Conservation (phyloP, 2,797 vertebrate genomes). For the Gila robusta region DNA sequence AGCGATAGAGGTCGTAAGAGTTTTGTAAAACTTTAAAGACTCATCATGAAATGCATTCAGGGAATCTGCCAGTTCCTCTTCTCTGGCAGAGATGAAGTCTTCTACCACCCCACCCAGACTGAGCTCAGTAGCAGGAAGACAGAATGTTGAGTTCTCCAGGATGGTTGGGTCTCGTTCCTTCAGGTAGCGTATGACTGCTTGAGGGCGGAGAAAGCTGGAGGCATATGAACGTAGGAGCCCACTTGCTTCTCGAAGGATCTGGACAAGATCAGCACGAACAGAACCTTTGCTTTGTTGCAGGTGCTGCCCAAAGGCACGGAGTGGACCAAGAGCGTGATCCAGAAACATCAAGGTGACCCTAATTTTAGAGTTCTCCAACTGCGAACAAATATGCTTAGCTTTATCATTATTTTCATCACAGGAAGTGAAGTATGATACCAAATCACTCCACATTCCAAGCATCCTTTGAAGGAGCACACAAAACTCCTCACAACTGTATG, state of each 20-base stretch:
- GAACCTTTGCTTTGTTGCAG: conserved; percentile 61
- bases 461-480: conserved; percentile 67
- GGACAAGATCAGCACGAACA: conserved; percentile 62
- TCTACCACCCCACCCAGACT: conserved; percentile 68
- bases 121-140: conserved; percentile 67
- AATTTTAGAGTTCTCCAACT: conserved; percentile 74
- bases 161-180: conserved; percentile 67
- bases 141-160: conserved; percentile 67
- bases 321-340: conserved; percentile 73
- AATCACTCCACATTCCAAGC: conserved; percentile 74
- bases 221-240: conserved; percentile 73
- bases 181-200: conserved; percentile 71
- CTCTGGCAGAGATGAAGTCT: conserved; percentile 67
- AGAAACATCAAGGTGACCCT: conserved; percentile 76
- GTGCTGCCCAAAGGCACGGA: conserved; percentile 69
- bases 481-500: conserved; percentile 70
- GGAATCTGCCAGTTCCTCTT: conserved; percentile 48
- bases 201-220: conserved; percentile 72
- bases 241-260: conserved; percentile 73
- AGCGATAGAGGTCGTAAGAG: conserved; percentile 69
- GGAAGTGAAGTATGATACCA: conserved; percentile 72
- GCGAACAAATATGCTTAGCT: conserved; percentile 68
- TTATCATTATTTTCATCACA: conserved; percentile 63
- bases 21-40: conserved; percentile 72
- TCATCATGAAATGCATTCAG: conserved; percentile 63